Evolutionary conservation across 1,140 invertebrate species (phyloP), one percentile per base, ranked within the genome.

Genomic region (Heliconius himera): DNA sequence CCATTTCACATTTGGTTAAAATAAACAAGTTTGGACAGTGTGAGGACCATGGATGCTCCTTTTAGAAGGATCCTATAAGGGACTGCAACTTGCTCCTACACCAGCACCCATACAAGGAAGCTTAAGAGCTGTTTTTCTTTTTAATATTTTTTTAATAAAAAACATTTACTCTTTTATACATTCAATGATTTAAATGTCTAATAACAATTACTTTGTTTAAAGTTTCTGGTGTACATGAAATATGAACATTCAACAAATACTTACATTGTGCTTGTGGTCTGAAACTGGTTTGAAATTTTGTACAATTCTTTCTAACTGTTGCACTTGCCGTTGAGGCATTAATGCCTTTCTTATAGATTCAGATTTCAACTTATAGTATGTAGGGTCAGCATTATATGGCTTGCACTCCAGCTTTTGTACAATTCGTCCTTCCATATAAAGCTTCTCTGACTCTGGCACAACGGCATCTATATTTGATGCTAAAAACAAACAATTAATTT

Each of bases 331-430:
- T 71, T 96, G 95, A 1, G 98, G 98, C 82, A 97, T 95, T 2
- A 97, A 97, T n/a, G 98, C 98, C 90, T 97, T 97, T 71, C 96
- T 96, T 70, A 98, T 98, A 54, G 97, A 97, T 86, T 98, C 96
- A 84, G 97, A 95, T 95, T 99, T 99, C 2, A 99, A 91, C 89
- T 97, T 97, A 96, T 98, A 98, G 87, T 99, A 99, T 85, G 96
- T 97, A 76, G 95, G 96, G 90, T 99, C 98, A 74, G 97, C 97
- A 92, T 72, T 72, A 38, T 98, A 97, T 41, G 99, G 98, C 54
- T 97, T 96, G 92, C 98, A 99, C 94, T 99, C 99, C 51, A 99
- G 95, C 92, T 98, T 98, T 91, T 99, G 98, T 41, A 98, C 97
- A 86, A 99, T 99, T 89, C 97, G 97, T 1, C 99, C 99, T 95